Conservation (phyloP, 1,140 invertebrate genomes). For the Rhynchophorus ferrugineus region DNA sequence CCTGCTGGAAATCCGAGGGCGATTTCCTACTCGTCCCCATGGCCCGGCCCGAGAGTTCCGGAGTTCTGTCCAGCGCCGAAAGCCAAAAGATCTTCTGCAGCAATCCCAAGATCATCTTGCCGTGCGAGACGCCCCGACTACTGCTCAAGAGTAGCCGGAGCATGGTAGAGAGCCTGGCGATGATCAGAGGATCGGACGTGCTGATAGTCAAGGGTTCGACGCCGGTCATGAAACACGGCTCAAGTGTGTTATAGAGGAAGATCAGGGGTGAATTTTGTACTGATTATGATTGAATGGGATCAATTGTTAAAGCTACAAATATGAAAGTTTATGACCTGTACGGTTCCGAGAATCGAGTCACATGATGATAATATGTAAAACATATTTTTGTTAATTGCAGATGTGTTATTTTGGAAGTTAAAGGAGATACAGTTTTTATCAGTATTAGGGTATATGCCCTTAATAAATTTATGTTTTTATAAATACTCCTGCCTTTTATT, state of each 20-base stretch:
- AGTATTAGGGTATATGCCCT: constrained; percentile 8
- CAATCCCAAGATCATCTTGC: constrained; percentile 26
- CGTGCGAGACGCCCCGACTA: constrained; percentile 23
- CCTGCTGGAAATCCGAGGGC: constrained; percentile 26
- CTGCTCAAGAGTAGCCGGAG: constrained; percentile 30
- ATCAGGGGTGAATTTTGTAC: background rate
- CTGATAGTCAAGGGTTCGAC: constrained; percentile 30
- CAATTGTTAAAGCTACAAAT: background rate
- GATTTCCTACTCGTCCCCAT: constrained; percentile 36
- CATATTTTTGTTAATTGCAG: background rate
- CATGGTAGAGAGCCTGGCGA: constrained; percentile 37
- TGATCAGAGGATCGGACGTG: constrained; percentile 32
- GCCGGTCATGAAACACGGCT: constrained; percentile 31
- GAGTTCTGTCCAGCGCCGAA: constrained; percentile 29
- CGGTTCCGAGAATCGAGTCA: background rate
- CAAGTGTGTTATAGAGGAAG: constrained; percentile 26
- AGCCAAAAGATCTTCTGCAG: constrained; percentile 24
- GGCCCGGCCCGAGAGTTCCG: constrained; percentile 33
- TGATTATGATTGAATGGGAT: constrained; percentile 2
- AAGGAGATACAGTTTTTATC: constrained; percentile 3
- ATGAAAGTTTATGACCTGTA: background rate
- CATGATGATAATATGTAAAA: constrained; percentile 2
- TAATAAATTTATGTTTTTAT: constrained; percentile 17
- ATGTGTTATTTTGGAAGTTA: constrained; percentile 9
- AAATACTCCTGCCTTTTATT: background rate